Conservation (phyloP, 2,797 vertebrate species). For the Tenualosa ilisha region DNA sequence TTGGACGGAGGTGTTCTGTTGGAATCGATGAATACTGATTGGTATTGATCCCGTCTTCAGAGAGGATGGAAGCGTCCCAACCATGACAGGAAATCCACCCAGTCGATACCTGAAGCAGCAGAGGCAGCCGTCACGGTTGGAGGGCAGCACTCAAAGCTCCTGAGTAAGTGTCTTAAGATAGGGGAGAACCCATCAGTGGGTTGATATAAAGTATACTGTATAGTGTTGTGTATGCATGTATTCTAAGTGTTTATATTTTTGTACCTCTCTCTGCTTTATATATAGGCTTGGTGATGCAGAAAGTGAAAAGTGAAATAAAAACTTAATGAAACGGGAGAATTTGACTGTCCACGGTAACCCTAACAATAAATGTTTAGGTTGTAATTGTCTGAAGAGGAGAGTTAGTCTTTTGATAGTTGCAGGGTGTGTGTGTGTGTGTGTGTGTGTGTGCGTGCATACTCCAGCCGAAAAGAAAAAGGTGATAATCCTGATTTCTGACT, state of each 20-base stretch:
- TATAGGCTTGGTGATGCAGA: no score
- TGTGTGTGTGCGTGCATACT: background rate
- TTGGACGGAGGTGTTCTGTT: background rate
- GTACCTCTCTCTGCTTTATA: no score
- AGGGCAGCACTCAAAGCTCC: background rate
- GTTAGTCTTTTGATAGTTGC: no score
- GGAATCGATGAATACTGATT: conserved; percentile 10
- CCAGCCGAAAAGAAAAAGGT: background rate
- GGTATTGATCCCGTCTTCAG: conserved; percentile 2
- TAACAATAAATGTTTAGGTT: no score
- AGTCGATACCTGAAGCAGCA: background rate
- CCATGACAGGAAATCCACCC: conserved; percentile 23
- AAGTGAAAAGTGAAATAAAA: no score
- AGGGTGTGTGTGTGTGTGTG: no score
- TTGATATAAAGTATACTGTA: background rate
- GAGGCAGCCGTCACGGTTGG: background rate
- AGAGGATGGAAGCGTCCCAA: conserved; percentile 20
- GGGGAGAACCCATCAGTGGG: no score
- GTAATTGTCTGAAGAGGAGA: no score
- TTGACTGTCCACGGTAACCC: no score
- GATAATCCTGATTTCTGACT: background rate
- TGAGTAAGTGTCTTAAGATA: background rate
- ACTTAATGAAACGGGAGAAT: no score
- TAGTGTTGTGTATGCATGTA: no score
- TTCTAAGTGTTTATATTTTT: no score